phyloP scores from a whole-genome alignment of 2,113 vertebrate genomes.

The Sprattus sprattus region DNA sequence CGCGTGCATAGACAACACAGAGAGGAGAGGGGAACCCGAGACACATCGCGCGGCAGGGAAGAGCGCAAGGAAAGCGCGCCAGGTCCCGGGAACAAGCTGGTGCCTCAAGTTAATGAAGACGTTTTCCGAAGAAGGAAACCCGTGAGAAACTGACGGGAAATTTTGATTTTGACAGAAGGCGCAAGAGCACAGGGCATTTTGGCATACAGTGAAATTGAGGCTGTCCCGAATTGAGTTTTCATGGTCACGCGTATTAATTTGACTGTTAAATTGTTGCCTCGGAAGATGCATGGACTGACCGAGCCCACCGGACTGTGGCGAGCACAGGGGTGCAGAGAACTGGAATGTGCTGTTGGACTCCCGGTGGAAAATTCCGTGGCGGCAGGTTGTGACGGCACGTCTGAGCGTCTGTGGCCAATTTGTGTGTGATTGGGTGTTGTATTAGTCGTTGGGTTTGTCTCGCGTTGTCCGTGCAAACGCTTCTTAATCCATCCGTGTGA shows the following conservation, averaged over 20 bases:
- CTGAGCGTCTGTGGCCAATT: not conserved
- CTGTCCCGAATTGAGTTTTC: not conserved
- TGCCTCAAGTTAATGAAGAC: not conserved
- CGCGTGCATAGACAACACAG: slow-evolving; percentile 2
- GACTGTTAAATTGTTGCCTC: slow-evolving; percentile 2
- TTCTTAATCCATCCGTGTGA: not conserved
- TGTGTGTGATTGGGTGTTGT: not conserved
- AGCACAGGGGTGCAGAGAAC: not conserved
- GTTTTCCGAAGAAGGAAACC: not conserved
- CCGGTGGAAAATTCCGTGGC: slow-evolving; percentile 12
- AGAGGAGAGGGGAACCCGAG: not conserved
- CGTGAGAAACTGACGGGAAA: not conserved
- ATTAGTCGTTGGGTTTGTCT: not conserved
- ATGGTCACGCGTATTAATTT: not conserved
- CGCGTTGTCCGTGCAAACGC: not conserved
- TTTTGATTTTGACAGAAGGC: not conserved
- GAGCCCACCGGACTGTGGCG: not conserved
- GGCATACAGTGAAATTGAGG: not conserved
- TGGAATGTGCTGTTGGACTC: not conserved
- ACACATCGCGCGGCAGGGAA: not conserved
- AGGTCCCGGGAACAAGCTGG: slow-evolving; percentile 21
- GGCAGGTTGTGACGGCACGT: not conserved
- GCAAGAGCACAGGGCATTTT: not conserved
- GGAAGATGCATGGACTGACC: not conserved
- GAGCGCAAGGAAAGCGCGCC: not conserved